Percentiles rank a stretch among this genome's conserved stretches.
phyloP scores from a whole-genome alignment of 2,888 invertebrate genomes.

The Cristatella mucedo region DNA sequence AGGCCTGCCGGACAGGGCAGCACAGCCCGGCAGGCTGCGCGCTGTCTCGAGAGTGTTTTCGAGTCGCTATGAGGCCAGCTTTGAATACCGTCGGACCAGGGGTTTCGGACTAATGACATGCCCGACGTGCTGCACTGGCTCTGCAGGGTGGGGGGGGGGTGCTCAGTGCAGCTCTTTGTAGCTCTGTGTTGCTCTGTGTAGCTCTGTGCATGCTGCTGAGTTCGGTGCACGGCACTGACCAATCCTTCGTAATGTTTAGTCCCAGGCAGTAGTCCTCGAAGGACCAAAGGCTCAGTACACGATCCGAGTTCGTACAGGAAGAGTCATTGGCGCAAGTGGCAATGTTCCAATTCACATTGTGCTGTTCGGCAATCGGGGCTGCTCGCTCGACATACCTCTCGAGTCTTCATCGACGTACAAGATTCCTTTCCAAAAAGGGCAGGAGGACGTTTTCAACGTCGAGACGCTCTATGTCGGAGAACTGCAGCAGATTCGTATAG shows the following conservation, averaged over 20 bases:
- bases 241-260: constrained; percentile 16
- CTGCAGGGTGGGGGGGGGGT: constrained; percentile 11
- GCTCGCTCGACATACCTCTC: constrained; percentile 24
- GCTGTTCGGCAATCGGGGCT: constrained; percentile 30
- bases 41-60: no score
- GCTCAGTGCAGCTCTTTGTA: no score
- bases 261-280: constrained; percentile 19
- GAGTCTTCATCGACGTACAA: constrained; percentile 25
- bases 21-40: no score
- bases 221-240: no score
- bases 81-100: no score
- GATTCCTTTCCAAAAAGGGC: constrained; percentile 31
- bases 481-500: constrained; percentile 28
- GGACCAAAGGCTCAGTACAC: constrained; percentile 23
- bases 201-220: no score
- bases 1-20: no score
- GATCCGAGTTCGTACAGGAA: constrained; percentile 27
- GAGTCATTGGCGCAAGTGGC: constrained; percentile 26
- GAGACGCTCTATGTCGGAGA: constrained; percentile 26
- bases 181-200: no score
- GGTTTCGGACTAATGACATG: no score
- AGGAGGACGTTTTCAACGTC: constrained; percentile 31
- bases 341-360: constrained; percentile 27
- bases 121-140: no score
- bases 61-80: no score